A percentile compares a stretch with the other conserved stretches of the same genome.
These are phyloP conservation scores for Margaritifera margaritifera DNA, from an alignment of 2,888 invertebrate species.

Conservation along the genomic window DNA sequence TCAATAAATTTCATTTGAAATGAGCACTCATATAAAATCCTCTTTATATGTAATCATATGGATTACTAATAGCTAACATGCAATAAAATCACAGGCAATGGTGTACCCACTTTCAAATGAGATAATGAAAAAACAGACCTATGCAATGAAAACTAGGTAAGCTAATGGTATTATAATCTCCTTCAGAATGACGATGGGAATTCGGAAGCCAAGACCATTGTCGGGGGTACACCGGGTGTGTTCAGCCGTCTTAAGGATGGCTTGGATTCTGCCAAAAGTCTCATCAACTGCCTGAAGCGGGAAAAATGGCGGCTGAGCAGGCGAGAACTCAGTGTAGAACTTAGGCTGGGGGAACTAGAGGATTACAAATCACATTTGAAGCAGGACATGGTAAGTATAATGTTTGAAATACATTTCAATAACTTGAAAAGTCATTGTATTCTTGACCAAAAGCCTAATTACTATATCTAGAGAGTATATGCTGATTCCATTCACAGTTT, in stretches of 20 bases:
- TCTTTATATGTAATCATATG: neutral
- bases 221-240: slow-evolving; percentile 10
- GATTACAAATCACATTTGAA: slow-evolving; percentile 60
- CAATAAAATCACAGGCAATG: neutral
- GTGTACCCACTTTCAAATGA: no score
- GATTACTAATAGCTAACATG: neutral
- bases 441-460: no score
- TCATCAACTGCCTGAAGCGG: slow-evolving; percentile 53
- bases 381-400: slow-evolving; percentile 51
- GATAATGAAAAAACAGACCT: no score
- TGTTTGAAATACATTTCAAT: neutral
- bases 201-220: neutral
- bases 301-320: slow-evolving; percentile 62
- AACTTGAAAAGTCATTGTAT: no score
- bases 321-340: slow-evolving; percentile 59
- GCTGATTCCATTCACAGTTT: no score
- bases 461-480: no score
- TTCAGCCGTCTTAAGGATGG: slow-evolving; percentile 47
- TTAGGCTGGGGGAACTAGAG: slow-evolving; percentile 60
- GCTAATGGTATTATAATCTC: neutral
- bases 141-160: neutral
- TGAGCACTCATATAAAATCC: neutral
- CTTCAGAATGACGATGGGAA: slow-evolving; percentile 7
- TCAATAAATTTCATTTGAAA: neutral
- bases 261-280: slow-evolving; percentile 51